phyloP scores from a whole-genome alignment of 2,888 invertebrate genomes.

The Agrotis segetum region DNA sequence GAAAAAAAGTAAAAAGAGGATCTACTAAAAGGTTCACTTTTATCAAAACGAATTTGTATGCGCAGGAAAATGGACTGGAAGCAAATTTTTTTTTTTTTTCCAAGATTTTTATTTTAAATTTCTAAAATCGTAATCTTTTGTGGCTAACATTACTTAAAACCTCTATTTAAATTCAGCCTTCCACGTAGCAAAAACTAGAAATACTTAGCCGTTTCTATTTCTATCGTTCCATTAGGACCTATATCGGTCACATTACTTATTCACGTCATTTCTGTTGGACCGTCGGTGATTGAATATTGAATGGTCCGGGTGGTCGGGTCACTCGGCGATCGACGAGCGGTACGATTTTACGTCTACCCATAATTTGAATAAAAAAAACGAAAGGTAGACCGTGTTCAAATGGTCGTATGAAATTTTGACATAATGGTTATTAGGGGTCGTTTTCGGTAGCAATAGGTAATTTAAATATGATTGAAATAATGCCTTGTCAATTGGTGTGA shows the following conservation, averaged over 20 bases:
- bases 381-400: not conserved
- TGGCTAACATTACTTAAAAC: not conserved
- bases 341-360: conserved; percentile 28
- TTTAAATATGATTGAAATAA: not conserved
- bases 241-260: conserved; percentile 42
- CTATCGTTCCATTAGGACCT: conserved; percentile 22
- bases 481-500: too few species aligned
- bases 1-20: too few species aligned
- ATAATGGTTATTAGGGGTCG: not conserved
- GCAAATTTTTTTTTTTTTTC: too few species aligned
- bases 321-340: conserved; percentile 17
- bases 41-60: too few species aligned
- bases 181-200: not conserved
- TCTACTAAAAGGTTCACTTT: too few species aligned
- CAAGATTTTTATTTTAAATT: too few species aligned
- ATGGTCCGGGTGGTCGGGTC: conserved; percentile 41
- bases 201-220: conserved; percentile 11
- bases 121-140: too few species aligned
- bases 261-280: conserved; percentile 37
- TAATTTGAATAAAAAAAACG: conserved; percentile 16
- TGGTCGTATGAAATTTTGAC: conserved; percentile 1
- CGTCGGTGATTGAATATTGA: conserved; percentile 52
- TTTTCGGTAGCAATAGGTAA: not conserved
- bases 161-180: conserved; percentile 2
- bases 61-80: too few species aligned